phyloP scores from a whole-genome alignment of 2,888 invertebrate species.

The Cephus nigrinus region DNA sequence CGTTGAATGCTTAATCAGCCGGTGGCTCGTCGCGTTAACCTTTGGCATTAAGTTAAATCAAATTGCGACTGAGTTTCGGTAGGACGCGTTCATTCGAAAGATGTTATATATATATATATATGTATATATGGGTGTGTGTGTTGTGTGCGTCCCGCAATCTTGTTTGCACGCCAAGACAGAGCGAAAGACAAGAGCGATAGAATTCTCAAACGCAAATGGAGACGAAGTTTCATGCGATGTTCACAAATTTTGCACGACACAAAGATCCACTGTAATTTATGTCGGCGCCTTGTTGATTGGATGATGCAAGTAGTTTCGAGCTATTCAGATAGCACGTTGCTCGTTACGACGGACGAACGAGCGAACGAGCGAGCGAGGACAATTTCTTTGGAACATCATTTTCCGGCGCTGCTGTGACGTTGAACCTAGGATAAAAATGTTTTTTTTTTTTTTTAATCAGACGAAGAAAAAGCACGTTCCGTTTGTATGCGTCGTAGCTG shows the following conservation, averaged over 20 bases:
- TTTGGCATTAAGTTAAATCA: neutral
- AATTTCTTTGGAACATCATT: neutral
- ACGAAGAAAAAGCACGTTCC: too few species aligned
- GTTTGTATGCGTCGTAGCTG: too few species aligned
- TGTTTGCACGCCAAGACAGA: neutral
- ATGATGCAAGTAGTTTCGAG: neutral
- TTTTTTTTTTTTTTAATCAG: too few species aligned
- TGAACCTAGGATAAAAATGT: too few species aligned
- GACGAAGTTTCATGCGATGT: neutral
- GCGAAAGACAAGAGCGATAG: neutral
- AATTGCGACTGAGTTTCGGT: neutral
- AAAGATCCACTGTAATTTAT: neutral
- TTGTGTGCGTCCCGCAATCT: neutral
- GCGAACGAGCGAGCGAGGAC: neutral
- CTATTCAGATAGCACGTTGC: neutral
- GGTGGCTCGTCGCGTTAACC: neutral
- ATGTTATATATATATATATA: neutral
- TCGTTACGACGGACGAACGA: neutral
- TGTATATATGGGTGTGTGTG: fast-evolving
- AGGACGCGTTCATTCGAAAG: neutral
- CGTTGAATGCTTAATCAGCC: neutral
- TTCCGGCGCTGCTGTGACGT: neutral
- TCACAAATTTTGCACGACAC: neutral
- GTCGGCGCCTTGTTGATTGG: neutral
- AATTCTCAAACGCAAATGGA: neutral